Conservation (phyloP, 1,140 invertebrate species). For the Harlomillsia oculata region DNA sequence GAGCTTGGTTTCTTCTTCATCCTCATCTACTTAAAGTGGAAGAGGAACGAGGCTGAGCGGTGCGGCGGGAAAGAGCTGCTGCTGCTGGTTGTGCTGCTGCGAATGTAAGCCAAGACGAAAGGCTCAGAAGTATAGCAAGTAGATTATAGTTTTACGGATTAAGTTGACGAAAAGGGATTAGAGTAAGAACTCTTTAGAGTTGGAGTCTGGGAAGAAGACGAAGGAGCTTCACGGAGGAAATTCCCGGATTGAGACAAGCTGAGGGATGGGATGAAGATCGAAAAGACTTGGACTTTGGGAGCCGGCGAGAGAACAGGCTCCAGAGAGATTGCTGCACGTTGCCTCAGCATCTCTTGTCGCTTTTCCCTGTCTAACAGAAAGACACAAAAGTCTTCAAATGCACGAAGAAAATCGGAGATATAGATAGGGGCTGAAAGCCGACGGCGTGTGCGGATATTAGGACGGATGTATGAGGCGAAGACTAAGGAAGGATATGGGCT, state of each 20-base stretch:
- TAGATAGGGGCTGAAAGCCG: slow-evolving; percentile 32
- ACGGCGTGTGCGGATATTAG: slow-evolving; percentile 5
- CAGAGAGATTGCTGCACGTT: too few relatives aligned
- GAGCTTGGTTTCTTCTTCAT: too few relatives aligned
- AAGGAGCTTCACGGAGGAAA: slow-evolving; percentile 24
- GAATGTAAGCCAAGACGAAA: not conserved
- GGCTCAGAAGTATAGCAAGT: slow-evolving; percentile 15
- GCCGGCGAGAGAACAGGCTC: not conserved
- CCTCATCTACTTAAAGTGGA: too few relatives aligned
- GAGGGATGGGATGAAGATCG: slow-evolving; percentile 30
- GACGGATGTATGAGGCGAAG: not conserved
- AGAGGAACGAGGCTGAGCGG: too few relatives aligned
- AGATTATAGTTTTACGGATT: slow-evolving; percentile 36
- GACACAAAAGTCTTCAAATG: not conserved
- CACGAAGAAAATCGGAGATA: slow-evolving; percentile 34
- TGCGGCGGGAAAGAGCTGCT: not conserved
- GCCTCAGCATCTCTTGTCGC: slow-evolving; percentile 35
- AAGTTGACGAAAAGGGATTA: slow-evolving; percentile 35
- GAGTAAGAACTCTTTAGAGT: slow-evolving; percentile 32
- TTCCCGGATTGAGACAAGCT: slow-evolving; percentile 30
- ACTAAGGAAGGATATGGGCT: too few relatives aligned
- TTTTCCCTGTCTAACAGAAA: slow-evolving; percentile 39
- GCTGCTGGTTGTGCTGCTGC: not conserved
- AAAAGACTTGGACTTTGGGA: slow-evolving; percentile 18
- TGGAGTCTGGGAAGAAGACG: slow-evolving; percentile 9